A percentile compares a stretch with the other conserved stretches of the same genome.
These are phyloP conservation scores for Ligdia adustata DNA, from an alignment of 2,888 invertebrate species.

Conservation along the genomic window DNA sequence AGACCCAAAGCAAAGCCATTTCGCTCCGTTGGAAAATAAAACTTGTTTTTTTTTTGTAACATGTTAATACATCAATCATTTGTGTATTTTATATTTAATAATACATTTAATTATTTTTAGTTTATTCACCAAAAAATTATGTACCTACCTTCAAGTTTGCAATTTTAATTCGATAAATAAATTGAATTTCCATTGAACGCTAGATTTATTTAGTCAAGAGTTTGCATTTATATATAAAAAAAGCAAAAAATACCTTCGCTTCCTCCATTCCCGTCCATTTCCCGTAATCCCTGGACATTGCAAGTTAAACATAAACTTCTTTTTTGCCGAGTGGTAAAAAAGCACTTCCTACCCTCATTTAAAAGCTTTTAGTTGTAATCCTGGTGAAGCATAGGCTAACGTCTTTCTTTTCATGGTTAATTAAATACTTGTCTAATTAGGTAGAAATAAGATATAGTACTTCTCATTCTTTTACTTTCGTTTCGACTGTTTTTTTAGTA, in stretches of 20 bases:
- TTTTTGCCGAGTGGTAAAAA: slow-evolving; percentile 34
- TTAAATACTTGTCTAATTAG: slow-evolving; percentile 45
- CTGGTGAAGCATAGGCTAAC: slow-evolving; percentile 23
- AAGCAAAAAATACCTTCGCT: slow-evolving; percentile 7
- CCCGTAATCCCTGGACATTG: slow-evolving; percentile 19
- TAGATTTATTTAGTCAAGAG: too few species aligned
- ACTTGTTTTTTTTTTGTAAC: too few species aligned
- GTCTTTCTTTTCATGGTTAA: slow-evolving; percentile 46
- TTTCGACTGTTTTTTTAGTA: not conserved
- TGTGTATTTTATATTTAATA: too few species aligned
- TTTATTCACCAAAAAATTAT: too few species aligned
- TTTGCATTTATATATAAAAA: slow-evolving; percentile 2
- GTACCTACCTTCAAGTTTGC: too few species aligned
- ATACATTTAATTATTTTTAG: too few species aligned
- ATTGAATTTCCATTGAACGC: too few species aligned
- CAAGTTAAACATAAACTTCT: slow-evolving; percentile 30
- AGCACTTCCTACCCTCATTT: slow-evolving; percentile 36
- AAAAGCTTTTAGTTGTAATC: slow-evolving; percentile 49
- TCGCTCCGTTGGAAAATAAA: too few species aligned
- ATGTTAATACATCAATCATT: too few species aligned
- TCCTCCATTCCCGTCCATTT: slow-evolving; percentile 15
- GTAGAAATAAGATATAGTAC: slow-evolving; percentile 23
- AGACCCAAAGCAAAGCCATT: too few species aligned
- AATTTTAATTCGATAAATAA: too few species aligned
- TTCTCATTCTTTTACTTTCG: not conserved